These are phyloP conservation scores for Rhadina sibilatrix DNA, from an alignment of 2,113 vertebrate genomes.

Conservation along the genomic window DNA sequence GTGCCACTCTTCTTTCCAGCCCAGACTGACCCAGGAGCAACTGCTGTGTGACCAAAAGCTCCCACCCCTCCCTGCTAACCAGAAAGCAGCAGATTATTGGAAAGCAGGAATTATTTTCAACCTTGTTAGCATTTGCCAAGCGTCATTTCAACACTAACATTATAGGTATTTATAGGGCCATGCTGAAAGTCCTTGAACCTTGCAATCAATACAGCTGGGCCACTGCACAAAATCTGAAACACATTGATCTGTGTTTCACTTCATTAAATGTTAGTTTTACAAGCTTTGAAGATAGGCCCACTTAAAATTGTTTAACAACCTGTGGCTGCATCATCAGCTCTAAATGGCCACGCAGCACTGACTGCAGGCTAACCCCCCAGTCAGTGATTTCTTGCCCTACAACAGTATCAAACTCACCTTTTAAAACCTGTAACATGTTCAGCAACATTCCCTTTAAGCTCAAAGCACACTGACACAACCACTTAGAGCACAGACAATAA, in stretches of 20 bases:
- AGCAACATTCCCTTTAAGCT: neutral
- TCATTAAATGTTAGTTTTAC: slow-evolving; percentile 44
- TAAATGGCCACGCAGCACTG: neutral
- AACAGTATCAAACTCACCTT: neutral
- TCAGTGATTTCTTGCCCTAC: neutral
- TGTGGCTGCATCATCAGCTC: neutral
- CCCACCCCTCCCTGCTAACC: neutral
- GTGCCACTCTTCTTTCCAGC: neutral
- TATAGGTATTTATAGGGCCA: neutral
- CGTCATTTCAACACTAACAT: neutral
- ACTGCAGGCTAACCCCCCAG: neutral
- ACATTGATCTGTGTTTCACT: slow-evolving; percentile 16
- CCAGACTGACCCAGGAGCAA: neutral
- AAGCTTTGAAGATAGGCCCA: neutral
- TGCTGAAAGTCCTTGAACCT: slow-evolving; percentile 1
- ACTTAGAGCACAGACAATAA: neutral
- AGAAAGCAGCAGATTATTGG: neutral
- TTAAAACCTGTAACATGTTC: neutral
- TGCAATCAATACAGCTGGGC: slow-evolving; percentile 18
- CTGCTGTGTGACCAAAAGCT: neutral
- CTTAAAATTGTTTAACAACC: slow-evolving; percentile 12
- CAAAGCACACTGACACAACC: neutral
- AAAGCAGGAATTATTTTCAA: neutral
- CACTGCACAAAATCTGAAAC: neutral
- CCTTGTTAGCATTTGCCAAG: neutral